Base-by-base conservation (phyloP, 2,797 vertebrate genomes). In the Sarcophilus harrisii region DNA sequence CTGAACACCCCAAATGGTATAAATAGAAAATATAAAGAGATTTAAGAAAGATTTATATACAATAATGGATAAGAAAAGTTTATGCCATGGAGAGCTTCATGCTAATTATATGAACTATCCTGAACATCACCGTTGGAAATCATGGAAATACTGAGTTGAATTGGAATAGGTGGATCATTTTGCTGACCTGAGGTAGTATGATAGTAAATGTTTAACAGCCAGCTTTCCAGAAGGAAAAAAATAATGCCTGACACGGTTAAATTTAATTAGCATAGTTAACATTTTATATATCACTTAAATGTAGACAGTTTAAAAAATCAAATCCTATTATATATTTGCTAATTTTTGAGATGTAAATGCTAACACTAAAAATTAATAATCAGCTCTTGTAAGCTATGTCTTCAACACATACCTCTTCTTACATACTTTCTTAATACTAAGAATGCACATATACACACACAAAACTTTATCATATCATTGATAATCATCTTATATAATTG, bases 11-110 rank as follows among this genome's bases (percentile, higher is more conserved):
- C 66, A 89, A 81, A 38, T 81, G 45, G 28, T 91, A 49, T 49
- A 81, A 58, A 32, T 91, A 92, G 45, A 29, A 95, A 58, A 95
- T 90, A 91, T 6, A 60, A 92, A 94, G 55, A 59, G 60, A 49
- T 94, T 92, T 94, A 55, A 38, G 52, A n/a, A 90, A 13, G 29
- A 28, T 92, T 91, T 91, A 91, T 96, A 58, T 29, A 18, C 28
- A n/a, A 94, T 94, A 3, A 16, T 62, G 29, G 87, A 66, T 94
- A 57, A 89, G 60, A 8, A 14, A 92, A 90, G n/a, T 21, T 90
- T 29, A 95, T 28, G 3, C 62, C n/a, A 11, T 55, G 18, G 2
- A 95, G 16, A 57, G 38, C n/a, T 90, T 91, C 81, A 93, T 90
- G 0, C 16, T 92, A 81, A 90, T 54, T 55, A 54, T 93, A 90